These are phyloP conservation scores for Melanotaenia pygmaea DNA, from an alignment of 2,797 vertebrate species.

Conservation along the genomic window DNA sequence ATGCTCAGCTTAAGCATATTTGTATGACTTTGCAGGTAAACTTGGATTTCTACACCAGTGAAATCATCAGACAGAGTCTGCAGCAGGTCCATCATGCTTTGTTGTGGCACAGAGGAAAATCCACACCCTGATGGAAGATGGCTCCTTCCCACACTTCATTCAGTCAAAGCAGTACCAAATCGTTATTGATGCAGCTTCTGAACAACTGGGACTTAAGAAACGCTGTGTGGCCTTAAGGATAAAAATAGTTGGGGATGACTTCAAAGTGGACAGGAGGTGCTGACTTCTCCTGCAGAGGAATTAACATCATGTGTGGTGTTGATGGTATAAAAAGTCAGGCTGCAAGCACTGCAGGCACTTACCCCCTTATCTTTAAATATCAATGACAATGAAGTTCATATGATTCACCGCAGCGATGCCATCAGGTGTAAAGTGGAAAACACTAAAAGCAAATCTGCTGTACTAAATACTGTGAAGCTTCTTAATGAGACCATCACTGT, in stretches of 20 bases:
- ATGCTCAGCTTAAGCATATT: neutral
- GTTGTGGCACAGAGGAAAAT: constrained; percentile 85
- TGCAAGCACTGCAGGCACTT: constrained; percentile 22
- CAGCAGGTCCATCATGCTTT: constrained; percentile 83
- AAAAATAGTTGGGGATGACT: constrained; percentile 27
- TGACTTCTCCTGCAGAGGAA: constrained; percentile 6
- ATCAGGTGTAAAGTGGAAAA: constrained; percentile 7
- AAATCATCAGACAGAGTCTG: constrained; percentile 82
- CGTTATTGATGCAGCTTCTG: constrained; percentile 73
- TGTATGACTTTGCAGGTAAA: constrained; percentile 83
- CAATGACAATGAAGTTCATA: neutral
- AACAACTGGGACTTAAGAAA: constrained; percentile 34
- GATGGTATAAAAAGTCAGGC: neutral
- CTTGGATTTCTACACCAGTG: constrained; percentile 88
- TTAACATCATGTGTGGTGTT: constrained; percentile 21
- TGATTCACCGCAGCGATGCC: constrained; percentile 1
- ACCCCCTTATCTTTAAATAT: constrained; percentile 19
- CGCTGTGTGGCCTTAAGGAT: constrained; percentile 27
- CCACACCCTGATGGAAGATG: constrained; percentile 89
- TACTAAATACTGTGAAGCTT: neutral
- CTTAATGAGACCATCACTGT: neutral
- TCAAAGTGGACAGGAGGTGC: constrained; percentile 11
- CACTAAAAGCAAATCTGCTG: neutral
- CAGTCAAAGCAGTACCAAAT: constrained; percentile 86
- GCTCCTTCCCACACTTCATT: constrained; percentile 86